Evolutionary conservation across 2,888 invertebrate genomes (phyloP).

Genomic region (Philopedon plagiatum): DNA sequence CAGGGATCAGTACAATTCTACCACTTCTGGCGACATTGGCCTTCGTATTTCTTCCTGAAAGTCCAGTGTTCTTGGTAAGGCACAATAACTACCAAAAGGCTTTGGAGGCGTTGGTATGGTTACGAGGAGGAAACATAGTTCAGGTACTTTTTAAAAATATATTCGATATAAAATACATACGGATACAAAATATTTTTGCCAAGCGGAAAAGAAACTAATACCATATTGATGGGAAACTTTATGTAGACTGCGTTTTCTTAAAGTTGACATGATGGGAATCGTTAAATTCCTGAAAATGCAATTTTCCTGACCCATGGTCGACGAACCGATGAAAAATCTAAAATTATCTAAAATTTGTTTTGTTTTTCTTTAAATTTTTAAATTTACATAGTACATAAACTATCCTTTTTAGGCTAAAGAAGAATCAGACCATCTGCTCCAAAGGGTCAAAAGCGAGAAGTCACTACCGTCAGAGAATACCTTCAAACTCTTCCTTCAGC

Average conservation of each 20-base stretch:
- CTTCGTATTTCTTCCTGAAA: constrained; percentile 80
- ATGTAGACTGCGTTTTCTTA: too few relatives aligned
- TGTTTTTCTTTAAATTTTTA: too few relatives aligned
- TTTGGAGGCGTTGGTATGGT: constrained; percentile 63
- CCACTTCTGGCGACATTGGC: constrained; percentile 75
- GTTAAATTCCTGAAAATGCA: too few relatives aligned
- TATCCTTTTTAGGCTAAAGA: constrained; percentile 70
- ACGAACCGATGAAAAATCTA: too few relatives aligned
- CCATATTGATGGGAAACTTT: too few relatives aligned
- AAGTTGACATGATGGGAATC: too few relatives aligned
- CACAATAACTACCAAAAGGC: constrained; percentile 73
- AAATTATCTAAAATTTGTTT: too few relatives aligned
- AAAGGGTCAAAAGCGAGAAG: constrained; percentile 74
- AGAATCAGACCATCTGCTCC: constrained; percentile 76
- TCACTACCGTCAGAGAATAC: constrained; percentile 61
- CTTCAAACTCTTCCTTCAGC: constrained; percentile 68
- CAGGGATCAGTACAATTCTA: constrained; percentile 72
- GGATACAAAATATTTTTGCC: too few relatives aligned
- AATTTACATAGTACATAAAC: background rate
- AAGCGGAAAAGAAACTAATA: too few relatives aligned
- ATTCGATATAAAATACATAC: too few relatives aligned
- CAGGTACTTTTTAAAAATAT: too few relatives aligned
- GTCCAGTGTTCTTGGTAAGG: constrained; percentile 81
- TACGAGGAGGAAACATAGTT: constrained; percentile 62
- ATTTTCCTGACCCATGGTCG: too few relatives aligned